A percentile compares a stretch with the other conserved stretches of the same genome.
Conservation (phyloP, 2,888 invertebrate species). For the Petrophora chlorosata region DNA sequence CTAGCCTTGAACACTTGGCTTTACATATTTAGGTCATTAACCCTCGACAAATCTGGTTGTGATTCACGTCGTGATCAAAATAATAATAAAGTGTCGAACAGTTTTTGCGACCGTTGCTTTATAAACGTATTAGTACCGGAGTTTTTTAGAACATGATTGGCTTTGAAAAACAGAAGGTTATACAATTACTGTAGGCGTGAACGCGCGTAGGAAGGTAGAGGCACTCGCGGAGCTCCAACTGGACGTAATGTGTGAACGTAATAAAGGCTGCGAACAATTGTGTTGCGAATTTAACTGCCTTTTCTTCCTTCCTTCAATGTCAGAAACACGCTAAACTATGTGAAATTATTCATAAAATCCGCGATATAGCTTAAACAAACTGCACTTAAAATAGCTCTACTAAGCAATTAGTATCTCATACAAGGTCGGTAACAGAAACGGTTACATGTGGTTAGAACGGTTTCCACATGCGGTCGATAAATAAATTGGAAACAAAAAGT, state of each 20-base stretch:
- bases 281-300: constrained; percentile 43
- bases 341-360: constrained; percentile 8
- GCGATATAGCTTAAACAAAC: not conserved
- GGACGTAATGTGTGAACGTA: constrained; percentile 44
- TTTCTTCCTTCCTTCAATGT: constrained; percentile 47
- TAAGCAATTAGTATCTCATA: constrained; percentile 20
- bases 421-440: constrained; percentile 34
- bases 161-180: constrained; percentile 66
- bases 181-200: constrained; percentile 62
- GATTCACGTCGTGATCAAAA: constrained; percentile 80
- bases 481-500: constrained; percentile 66
- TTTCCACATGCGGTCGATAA: constrained; percentile 56
- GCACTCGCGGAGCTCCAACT: constrained; percentile 41
- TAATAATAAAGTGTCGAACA: constrained; percentile 78
- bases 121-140: constrained; percentile 55
- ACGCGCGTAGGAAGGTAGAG: constrained; percentile 50
- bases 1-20: constrained; percentile 80
- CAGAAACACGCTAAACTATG: constrained; percentile 28
- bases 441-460: constrained; percentile 47
- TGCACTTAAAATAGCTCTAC: constrained; percentile 4
- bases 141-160: constrained; percentile 53
- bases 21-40: constrained; percentile 82
- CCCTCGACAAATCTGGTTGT: constrained; percentile 81
- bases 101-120: constrained; percentile 77
- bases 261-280: constrained; percentile 48